phyloP scores from a whole-genome alignment of 2,888 invertebrate species.

The Oscheius myriophilus region DNA sequence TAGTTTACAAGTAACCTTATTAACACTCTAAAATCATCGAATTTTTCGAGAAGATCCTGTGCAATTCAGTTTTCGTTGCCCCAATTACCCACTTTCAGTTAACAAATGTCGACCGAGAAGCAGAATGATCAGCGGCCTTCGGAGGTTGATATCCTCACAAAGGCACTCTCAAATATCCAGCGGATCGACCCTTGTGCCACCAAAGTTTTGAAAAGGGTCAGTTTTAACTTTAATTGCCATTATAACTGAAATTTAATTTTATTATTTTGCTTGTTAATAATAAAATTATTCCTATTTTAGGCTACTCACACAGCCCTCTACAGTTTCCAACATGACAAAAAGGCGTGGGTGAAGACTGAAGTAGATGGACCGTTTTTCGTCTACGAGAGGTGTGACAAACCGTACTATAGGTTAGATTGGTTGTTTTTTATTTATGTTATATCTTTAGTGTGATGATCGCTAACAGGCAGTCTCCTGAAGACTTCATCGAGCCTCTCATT shows the following conservation, averaged over 20 bases:
- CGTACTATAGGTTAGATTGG: conserved; percentile 47
- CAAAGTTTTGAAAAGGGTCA: conserved; percentile 55
- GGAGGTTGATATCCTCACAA: conserved; percentile 1
- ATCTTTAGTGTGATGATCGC: conserved; percentile 60
- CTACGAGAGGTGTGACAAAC: conserved; percentile 58
- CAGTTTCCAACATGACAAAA: conserved; percentile 45
- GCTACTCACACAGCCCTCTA: conserved; percentile 59
- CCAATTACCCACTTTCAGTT: background rate
- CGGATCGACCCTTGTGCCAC: conserved; percentile 61
- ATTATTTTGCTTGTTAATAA: too few species aligned
- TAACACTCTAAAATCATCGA: too few species aligned
- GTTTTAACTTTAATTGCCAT: background rate
- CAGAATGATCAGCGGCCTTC: background rate
- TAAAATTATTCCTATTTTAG: conserved; percentile 31
- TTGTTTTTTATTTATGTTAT: background rate
- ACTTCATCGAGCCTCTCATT: conserved; percentile 59
- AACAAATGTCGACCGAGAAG: conserved; percentile 1
- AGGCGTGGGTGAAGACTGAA: conserved; percentile 59
- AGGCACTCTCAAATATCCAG: conserved; percentile 53
- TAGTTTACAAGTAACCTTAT: too few species aligned
- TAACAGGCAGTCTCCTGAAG: conserved; percentile 60
- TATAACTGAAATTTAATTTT: too few species aligned
- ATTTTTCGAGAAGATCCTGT: background rate
- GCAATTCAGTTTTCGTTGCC: background rate
- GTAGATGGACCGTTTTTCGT: conserved; percentile 65